These are phyloP conservation scores for Petrosia ficiformis DNA, from an alignment of 37 sponge, comb jelly and placozoan genomes.

Conservation along the genomic window DNA sequence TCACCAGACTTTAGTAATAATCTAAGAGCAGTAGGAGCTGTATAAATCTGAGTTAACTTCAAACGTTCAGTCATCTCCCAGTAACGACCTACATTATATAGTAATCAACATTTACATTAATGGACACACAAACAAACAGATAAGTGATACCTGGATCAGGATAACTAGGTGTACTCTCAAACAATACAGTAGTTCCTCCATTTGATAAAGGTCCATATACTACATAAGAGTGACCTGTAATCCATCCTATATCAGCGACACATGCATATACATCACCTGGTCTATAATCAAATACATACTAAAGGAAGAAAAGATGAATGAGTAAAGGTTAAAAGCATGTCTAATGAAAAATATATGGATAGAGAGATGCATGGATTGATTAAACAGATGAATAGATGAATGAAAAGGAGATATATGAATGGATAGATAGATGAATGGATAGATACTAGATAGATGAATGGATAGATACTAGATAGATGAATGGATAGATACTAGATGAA, in stretches of 20 bases:
- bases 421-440: too few species aligned
- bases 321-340: constrained; percentile 1
- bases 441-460: too few species aligned
- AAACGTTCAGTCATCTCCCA: constrained; percentile 92
- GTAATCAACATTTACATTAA: neutral
- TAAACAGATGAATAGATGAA: too few species aligned
- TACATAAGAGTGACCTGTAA: constrained; percentile 95
- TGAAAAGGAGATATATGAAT: too few species aligned
- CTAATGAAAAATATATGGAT: too few species aligned
- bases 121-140: neutral
- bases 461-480: too few species aligned
- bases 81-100: constrained; percentile 96
- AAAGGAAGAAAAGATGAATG: neutral
- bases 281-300: constrained; percentile 89
- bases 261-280: constrained; percentile 95
- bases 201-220: constrained; percentile 95
- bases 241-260: constrained; percentile 99
- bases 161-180: constrained; percentile 91
- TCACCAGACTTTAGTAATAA: constrained; percentile 86
- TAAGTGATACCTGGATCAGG: constrained; percentile 86
- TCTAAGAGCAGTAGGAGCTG: constrained; percentile 92
- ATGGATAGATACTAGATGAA: too few species aligned
- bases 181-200: constrained; percentile 92
- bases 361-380: too few species aligned
- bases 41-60: constrained; percentile 85